Conservation (phyloP, 1,140 invertebrate species). For the Leguminivora glycinivorella region DNA sequence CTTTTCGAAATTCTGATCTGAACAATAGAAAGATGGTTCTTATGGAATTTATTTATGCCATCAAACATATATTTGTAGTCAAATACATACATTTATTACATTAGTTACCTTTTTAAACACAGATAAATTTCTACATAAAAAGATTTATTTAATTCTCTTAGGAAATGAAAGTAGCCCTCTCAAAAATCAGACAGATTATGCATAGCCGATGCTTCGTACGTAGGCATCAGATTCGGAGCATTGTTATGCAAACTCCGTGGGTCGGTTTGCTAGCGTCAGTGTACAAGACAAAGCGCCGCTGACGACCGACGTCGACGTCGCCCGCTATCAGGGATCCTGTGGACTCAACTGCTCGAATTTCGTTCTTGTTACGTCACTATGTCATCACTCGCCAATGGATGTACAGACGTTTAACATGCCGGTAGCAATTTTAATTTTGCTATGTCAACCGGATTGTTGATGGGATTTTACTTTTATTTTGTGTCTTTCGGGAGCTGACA, state of each 20-base stretch:
- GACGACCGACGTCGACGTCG: conserved; percentile 60
- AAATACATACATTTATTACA: too few relatives aligned
- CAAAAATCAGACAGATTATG: conserved; percentile 32
- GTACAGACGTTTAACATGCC: conserved; percentile 25
- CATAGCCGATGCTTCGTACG: conserved; percentile 38
- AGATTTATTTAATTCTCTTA: not conserved
- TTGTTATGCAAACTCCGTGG: conserved; percentile 74
- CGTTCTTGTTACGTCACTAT: conserved; percentile 38
- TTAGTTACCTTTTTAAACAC: too few relatives aligned
- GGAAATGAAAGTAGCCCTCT: not conserved
- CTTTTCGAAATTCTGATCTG: too few relatives aligned
- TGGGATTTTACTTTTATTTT: conserved; percentile 14
- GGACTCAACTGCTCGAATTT: conserved; percentile 49
- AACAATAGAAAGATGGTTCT: too few relatives aligned
- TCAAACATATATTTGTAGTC: too few relatives aligned
- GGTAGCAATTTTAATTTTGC: conserved; percentile 21
- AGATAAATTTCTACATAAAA: not conserved
- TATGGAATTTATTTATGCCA: too few relatives aligned
- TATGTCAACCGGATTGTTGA: conserved; percentile 18
- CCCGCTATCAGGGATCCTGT: conserved; percentile 59
- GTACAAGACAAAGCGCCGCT: conserved; percentile 72
- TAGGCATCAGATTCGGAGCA: conserved; percentile 63
- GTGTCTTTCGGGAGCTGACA: not conserved
- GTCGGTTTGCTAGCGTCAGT: conserved; percentile 64
- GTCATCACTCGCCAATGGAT: conserved; percentile 10